phyloP scores from a whole-genome alignment of 2,113 vertebrate species.

The Marmota monax region DNA sequence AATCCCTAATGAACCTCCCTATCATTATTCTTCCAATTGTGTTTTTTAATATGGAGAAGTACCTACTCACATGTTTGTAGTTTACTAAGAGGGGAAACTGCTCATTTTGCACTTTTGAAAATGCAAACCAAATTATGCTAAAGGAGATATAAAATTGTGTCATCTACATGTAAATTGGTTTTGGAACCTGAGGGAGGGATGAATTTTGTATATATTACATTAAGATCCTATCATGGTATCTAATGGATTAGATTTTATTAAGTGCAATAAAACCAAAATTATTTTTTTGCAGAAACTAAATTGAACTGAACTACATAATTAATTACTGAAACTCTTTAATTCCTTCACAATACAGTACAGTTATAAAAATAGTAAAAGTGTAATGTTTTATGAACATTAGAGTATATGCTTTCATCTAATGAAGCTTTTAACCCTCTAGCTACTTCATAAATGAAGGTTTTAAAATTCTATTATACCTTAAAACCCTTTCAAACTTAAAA shows the following conservation, averaged over 20 bases:
- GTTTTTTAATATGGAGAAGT: not conserved
- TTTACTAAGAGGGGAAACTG: constrained; percentile 75
- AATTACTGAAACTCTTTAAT: constrained; percentile 86
- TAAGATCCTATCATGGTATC: constrained; percentile 86
- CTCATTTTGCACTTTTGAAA: constrained; percentile 86
- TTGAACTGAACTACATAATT: constrained; percentile 88
- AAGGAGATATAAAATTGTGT: constrained; percentile 87
- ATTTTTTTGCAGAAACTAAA: constrained; percentile 84
- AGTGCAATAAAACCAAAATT: constrained; percentile 87
- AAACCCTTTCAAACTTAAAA: constrained; percentile 47
- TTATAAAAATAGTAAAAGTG: constrained; percentile 59
- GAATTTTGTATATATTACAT: constrained; percentile 86
- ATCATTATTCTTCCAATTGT: constrained; percentile 61
- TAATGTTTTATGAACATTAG: constrained; percentile 62
- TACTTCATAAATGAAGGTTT: constrained; percentile 62
- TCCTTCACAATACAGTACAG: constrained; percentile 65
- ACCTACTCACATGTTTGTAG: constrained; percentile 54
- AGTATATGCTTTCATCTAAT: not conserved
- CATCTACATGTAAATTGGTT: constrained; percentile 93
- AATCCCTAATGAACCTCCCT: not conserved
- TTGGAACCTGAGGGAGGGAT: constrained; percentile 86
- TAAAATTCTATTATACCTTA: constrained; percentile 66
- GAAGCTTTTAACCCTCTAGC: constrained; percentile 60
- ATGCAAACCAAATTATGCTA: constrained; percentile 88
- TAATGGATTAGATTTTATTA: constrained; percentile 90